Evolutionary conservation across 2,797 vertebrate genomes (phyloP), one percentile per base, ranked within the genome.

Genomic region (Pipistrellus nathusii): DNA sequence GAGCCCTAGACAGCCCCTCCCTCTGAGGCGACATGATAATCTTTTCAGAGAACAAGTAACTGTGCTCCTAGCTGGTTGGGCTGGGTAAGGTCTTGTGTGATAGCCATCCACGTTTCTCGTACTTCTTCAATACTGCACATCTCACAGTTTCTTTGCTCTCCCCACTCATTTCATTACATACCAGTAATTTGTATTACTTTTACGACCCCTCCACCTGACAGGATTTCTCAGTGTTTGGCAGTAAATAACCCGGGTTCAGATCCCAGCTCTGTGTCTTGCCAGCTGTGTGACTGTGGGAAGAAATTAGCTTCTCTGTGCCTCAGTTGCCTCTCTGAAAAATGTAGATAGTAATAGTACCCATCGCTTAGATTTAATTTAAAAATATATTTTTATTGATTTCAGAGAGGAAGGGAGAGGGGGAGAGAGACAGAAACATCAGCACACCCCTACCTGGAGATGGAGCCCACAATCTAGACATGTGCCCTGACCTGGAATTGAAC

Each of bases 221-320:
- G 48, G 51, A 18, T 68, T 91, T 73, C 83, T 71, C 76, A n/a
- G 69, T 27, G 17, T 71, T 64, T 25, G 62, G 30, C 35, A 69
- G 25, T 73, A 55, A 5, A 46, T 62, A 68, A 68, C 6, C 5
- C 14, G 57, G 62, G 27, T 85, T 91, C 84, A n/a, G 41, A 57
- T 73, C 18, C 30, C 41, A 53, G 18, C 41, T 80, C 32, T 80
- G 44, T 53, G 38, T 21, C 21, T 51, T 69, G 32, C 64, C 41
- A 8, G 32, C 84, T 72, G 13, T 32, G 64, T 80, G 35, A 46
- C 44, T 21, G 66, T 46, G n/a, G 68, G 69, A 73, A 80, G 20
- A 38, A 71, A 2, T 85, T 82, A 5, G 21, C 41, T 44, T 72
- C 25, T 87, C 77, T 80, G 48, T 77, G 71, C 71, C 64, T 92